Evolutionary conservation across 2,113 vertebrate species (phyloP), one percentile per base, ranked within the genome.

Genomic region (Taurulus bubalis): DNA sequence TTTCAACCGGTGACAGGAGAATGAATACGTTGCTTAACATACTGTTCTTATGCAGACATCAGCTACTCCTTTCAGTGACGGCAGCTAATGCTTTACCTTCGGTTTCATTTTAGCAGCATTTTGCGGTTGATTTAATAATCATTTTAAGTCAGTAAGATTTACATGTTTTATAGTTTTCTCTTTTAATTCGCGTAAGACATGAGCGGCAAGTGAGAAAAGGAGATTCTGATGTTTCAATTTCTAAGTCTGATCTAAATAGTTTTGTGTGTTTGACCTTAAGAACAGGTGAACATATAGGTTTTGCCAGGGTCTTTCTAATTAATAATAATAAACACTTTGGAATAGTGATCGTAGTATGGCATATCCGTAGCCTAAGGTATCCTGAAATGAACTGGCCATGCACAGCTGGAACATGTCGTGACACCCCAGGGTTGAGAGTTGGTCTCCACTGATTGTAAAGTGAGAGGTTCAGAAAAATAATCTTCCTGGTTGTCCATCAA

Each of bases 401-500:
- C 32, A 63, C 3, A n/a, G 9, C 20, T 63, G 20, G 12, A 32
- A 36, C 36, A 42, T 65, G 53, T 26, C 24, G 32, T 38, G 22
- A 20, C 24, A 40, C 2, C 18, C 18, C 47, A 26, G 55, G n/a
- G 15, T 45, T 66, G 38, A 11, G n/a, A 28, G n/a, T 66, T 5
- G 34, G n/a, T 55, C 28, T 51, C 20, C 28, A 51, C 62, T 15
- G 18, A 30, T n/a, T 32, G 40, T 12, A 11, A 20, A 49, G 53
- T 68, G 34, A 34, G 4, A 34, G 20, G 22, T 53, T 24, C 8
- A n/a, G 14, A 11, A 74, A 28, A 9, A 30, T 20, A 67, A 45
- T 45, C 2, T 45, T 15, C 60, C 18, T 70, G n/a, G 28, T 26
- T 42, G 42, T 64, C 56, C 30, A 59, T 85, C 47, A 56, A 15